Evolutionary conservation across 2,888 invertebrate genomes (phyloP), one percentile per base, ranked within the genome.

Genomic region (Mesochorus sp.): DNA sequence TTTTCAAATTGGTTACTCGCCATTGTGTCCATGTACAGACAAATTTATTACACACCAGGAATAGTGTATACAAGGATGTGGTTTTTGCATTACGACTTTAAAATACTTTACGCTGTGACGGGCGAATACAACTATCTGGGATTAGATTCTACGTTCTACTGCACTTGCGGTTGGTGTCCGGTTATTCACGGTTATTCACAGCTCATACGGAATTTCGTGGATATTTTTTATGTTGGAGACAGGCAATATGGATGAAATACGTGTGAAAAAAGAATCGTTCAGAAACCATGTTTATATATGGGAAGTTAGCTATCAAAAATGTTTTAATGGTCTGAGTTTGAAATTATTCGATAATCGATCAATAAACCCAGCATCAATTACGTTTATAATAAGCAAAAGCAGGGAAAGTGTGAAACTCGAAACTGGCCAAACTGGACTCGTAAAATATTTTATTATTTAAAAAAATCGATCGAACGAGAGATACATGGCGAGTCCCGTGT

Each of bases 131-230:
- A 70, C 55, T 74, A 44, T 55, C 12, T 42, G 26, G 51, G 61
- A 74, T 74, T 68, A 70, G 39, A 64, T 70, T 72, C 76, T 72
- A 76, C 47, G 24, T 72, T 67, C 26, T 71, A 49, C 57, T 44
- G 57, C 31, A 31, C n/a, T 62, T 64, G 57, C 51, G 57, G 62
- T n/a, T n/a, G n/a, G n/a, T n/a, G n/a, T n/a, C n/a, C n/a, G n/a
- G n/a, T 75, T 79, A 61, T 75, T 67, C 66, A 24, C 62, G 49
- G 37, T 66, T 71, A 61, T 44, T 61, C 47, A 66, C 66, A 71
- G 28, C 51, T 59, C n/a, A n/a, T 61, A 53, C 70, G 39, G 8
- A 42, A 8, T 51, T 19, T 34, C 34, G 44, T n/a, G n/a, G n/a
- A n/a, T n/a, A n/a, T n/a, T n/a, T n/a, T n/a, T n/a, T n/a, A n/a